Percentiles rank a stretch among this genome's conserved stretches.
Conservation (phyloP, 1,140 invertebrate species). For the Gerris buenoi region DNA sequence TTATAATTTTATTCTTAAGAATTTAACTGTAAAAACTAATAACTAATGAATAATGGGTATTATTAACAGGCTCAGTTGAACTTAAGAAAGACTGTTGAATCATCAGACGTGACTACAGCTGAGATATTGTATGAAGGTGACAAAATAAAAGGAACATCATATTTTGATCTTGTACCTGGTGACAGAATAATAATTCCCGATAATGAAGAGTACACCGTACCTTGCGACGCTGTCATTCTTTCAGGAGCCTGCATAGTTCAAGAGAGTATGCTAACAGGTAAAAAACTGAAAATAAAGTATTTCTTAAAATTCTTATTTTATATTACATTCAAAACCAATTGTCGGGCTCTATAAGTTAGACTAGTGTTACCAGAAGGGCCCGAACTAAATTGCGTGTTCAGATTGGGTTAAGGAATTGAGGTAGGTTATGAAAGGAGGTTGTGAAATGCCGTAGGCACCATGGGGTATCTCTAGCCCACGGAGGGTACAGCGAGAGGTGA, state of each 20-base stretch:
- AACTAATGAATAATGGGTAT: too few species aligned
- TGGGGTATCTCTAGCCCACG: too few species aligned
- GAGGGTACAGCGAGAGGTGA: too few species aligned
- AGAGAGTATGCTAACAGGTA: conserved; percentile 91
- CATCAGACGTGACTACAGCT: conserved; percentile 42
- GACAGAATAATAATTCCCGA: conserved; percentile 81
- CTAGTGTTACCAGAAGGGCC: too few species aligned
- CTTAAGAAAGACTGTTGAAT: conserved; percentile 49
- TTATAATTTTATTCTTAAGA: too few species aligned
- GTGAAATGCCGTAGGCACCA: too few species aligned
- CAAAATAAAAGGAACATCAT: conserved; percentile 18
- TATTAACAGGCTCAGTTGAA: conserved; percentile 66
- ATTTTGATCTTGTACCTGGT: conserved; percentile 68
- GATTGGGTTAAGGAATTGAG: too few species aligned
- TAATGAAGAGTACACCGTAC: conserved; percentile 58
- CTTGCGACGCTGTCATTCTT: conserved; percentile 79
- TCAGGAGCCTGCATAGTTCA: conserved; percentile 83
- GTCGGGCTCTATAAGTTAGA: too few species aligned
- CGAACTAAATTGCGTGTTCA: too few species aligned
- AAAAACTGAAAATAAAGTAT: conserved; percentile 24
- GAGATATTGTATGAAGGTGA: conserved; percentile 30
- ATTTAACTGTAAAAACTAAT: too few species aligned
- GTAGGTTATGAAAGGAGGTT: too few species aligned
- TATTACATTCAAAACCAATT: conserved; percentile 1
- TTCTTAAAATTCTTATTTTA: not conserved